Conservation (phyloP, 2,797 vertebrate genomes). For the Aphelocoma californica region DNA sequence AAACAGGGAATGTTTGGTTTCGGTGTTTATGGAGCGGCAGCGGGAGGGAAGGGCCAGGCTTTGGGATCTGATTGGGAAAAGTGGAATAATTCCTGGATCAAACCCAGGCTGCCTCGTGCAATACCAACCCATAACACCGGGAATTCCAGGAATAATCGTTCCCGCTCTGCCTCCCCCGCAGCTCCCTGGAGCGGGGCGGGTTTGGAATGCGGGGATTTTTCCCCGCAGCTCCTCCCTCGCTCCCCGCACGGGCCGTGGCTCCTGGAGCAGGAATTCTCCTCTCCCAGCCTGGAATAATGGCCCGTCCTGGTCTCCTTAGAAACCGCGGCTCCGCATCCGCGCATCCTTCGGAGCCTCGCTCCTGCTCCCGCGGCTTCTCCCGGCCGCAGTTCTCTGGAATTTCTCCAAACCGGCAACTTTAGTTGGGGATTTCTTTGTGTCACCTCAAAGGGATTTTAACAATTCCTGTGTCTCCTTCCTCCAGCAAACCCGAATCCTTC, state of each 20-base stretch:
- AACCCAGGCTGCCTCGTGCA: not conserved
- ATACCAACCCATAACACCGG: fast-evolving
- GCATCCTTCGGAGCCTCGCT: not conserved
- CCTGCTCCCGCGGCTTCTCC: not conserved
- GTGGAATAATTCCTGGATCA: not conserved
- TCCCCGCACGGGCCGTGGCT: not conserved
- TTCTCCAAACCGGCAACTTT: not conserved
- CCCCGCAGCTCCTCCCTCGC: not conserved
- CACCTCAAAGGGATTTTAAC: not conserved
- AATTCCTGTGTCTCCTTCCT: not conserved
- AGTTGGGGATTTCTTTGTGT: too few relatives aligned
- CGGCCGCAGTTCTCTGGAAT: not conserved
- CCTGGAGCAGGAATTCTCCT: not conserved
- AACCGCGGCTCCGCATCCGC: not conserved
- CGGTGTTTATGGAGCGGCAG: fast-evolving
- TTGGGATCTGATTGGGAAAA: not conserved
- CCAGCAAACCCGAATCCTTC: not conserved
- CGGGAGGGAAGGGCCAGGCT: not conserved
- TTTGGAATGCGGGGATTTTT: not conserved
- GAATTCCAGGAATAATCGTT: not conserved
- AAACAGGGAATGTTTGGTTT: not conserved
- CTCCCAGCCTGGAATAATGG: not conserved
- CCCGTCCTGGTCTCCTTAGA: constrained; percentile 49
- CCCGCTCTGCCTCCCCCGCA: not conserved
- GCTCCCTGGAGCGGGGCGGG: not conserved